Evolutionary conservation across 2,113 vertebrate species (phyloP).

Genomic region (Capreolus pygargus): DNA sequence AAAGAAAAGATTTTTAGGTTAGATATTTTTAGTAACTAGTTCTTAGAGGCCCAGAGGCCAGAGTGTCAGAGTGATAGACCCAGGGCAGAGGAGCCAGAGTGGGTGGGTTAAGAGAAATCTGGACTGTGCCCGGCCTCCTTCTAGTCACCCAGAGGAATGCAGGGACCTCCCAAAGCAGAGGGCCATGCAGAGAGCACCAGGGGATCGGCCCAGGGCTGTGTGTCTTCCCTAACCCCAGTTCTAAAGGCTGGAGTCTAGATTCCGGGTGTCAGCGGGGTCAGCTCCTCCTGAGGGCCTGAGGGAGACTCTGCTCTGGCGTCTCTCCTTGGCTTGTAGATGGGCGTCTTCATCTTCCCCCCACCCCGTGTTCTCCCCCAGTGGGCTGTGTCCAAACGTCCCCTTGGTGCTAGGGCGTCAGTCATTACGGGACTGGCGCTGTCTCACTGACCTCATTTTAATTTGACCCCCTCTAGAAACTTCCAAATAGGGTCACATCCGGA

Average conservation of each 20-base stretch:
- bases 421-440: not conserved
- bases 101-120: not conserved
- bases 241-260: not conserved
- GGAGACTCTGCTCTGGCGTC: not conserved
- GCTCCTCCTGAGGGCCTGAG: not conserved
- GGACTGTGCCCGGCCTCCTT: not conserved
- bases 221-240: not conserved
- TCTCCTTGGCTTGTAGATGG: not conserved
- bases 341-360: accelerated
- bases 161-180: accelerated
- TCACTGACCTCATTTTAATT: not conserved
- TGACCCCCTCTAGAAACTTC: not conserved
- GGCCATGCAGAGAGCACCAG: too few species aligned
- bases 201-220: not conserved
- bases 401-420: not conserved
- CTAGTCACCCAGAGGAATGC: not conserved
- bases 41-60: not conserved
- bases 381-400: not conserved
- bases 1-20: not conserved
- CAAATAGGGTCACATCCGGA: not conserved
- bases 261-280: too few species aligned
- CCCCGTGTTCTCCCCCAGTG: accelerated
- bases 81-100: not conserved
- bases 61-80: not conserved
- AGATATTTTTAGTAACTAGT: not conserved